Base-by-base conservation (phyloP, 1,140 invertebrate genomes). In the Ceratina calcarata region DNA sequence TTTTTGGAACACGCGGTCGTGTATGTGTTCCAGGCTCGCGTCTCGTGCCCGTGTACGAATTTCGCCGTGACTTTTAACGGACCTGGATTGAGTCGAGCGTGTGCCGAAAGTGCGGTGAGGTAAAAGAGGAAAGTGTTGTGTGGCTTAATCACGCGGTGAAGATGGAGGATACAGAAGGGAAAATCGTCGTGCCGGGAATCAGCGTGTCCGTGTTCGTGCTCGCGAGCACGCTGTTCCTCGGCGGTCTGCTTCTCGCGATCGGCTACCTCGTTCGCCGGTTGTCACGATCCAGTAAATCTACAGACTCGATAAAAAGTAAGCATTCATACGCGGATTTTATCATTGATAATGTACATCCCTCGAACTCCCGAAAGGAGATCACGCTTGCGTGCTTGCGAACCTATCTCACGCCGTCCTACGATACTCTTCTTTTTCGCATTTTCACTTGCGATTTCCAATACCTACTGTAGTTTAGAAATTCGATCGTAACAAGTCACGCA, bases 251-350 rank as follows among this genome's bases (percentile, higher is more conserved):
- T 55, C 24, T 85, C 18, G 24, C 79, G 51, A 37, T 88, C 60
- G 58, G 49, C 45, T 87, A 82, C 37, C n/a, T 73, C 20, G 32
- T 82, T 64, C 70, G 60, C 65, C 69, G 79, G 66, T 77, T 68
- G 20, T 66, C 71, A 53, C 61, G 76, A 13, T 37, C 67, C 24
- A 13, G 24, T 20, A 51, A 71, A 18, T 13, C 58, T 6, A 0
- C 70, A 61, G 84, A 82, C 60, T 71, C 83, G 45, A 57, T 64
- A 16, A 86, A 86, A 86, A 75, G 84, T 86, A 86, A 86, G 84
- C 62, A 72, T 51, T 45, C 32, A n/a, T 51, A 51, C 15, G 24
- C 60, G 37, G 10, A 45, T 58, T 18, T 53, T 22, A 10, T 55
- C 37, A 78, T 16, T 1, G 1, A 57, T 20, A n/a, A n/a, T n/a